A percentile compares a stretch with the other conserved stretches of the same genome.
These are phyloP conservation scores for Alauda arvensis DNA, from an alignment of 2,797 vertebrate species.

Conservation along the genomic window DNA sequence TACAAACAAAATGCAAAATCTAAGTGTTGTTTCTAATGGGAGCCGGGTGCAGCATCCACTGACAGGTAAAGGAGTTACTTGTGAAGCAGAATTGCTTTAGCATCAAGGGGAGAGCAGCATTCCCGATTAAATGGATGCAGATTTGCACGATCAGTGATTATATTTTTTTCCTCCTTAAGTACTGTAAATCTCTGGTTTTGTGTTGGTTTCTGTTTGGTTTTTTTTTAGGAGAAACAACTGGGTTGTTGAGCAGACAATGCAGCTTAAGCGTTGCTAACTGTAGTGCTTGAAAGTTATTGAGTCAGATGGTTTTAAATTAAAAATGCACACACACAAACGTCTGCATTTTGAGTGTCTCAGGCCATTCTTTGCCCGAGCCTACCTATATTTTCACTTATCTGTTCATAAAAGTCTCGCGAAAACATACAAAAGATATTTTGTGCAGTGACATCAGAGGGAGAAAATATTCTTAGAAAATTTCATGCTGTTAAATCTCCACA, in stretches of 20 bases:
- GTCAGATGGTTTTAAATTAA: constrained; percentile 7
- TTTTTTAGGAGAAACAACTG: background rate
- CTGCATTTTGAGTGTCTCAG: background rate
- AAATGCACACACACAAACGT: background rate
- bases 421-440: constrained; percentile 67
- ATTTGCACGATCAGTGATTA: background rate
- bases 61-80: background rate
- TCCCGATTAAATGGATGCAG: background rate
- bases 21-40: background rate
- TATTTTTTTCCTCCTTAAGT: background rate
- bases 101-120: background rate
- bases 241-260: background rate
- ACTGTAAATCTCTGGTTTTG: background rate
- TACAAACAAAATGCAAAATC: background rate
- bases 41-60: background rate
- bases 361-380: background rate
- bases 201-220: background rate
- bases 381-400: constrained; percentile 59
- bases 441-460: constrained; percentile 71
- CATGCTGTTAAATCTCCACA: constrained; percentile 93
- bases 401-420: constrained; percentile 51
- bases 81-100: background rate
- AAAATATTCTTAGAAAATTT: constrained; percentile 90
- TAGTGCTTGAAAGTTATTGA: background rate
- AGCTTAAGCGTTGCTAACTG: background rate